Conservation (phyloP, 2,888 invertebrate genomes). For the Leptopilina drosophilae region DNA sequence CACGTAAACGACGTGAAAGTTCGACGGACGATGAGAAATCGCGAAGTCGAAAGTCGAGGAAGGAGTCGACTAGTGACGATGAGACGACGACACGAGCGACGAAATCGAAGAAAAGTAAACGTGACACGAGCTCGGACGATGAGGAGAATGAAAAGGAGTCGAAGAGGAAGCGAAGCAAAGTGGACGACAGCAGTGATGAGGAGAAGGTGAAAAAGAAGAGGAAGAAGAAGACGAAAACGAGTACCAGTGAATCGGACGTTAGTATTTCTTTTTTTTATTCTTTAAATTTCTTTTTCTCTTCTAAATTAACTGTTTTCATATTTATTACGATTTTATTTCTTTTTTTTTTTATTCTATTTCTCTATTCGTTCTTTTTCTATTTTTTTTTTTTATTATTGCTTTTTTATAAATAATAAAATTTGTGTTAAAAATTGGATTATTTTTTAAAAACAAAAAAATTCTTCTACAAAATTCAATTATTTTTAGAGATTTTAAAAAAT, state of each 20-base stretch:
- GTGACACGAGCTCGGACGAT: constrained; percentile 79
- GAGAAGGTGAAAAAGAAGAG: constrained; percentile 79
- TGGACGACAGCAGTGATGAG: constrained; percentile 80
- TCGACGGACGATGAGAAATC: constrained; percentile 80
- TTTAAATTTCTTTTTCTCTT: constrained; percentile 35
- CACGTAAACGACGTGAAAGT: constrained; percentile 80
- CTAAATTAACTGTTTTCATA: too few species aligned
- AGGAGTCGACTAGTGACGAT: constrained; percentile 73
- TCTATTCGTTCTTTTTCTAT: too few species aligned
- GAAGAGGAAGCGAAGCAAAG: constrained; percentile 81
- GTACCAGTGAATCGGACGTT: constrained; percentile 76
- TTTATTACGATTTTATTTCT: too few species aligned
- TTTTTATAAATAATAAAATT: too few species aligned
- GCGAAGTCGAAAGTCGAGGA: constrained; percentile 77
- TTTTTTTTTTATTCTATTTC: too few species aligned
- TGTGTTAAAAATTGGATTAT: too few species aligned
- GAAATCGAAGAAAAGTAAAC: constrained; percentile 68
- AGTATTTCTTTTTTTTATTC: constrained; percentile 43
- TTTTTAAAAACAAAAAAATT: too few species aligned
- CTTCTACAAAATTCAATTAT: too few species aligned
- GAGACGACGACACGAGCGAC: constrained; percentile 61
- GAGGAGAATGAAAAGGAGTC: constrained; percentile 82
- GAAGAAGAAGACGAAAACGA: constrained; percentile 76
- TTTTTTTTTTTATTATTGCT: too few species aligned
- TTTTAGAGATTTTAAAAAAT: too few species aligned